phyloP scores from a whole-genome alignment of 2,797 vertebrate species.

The Chanos chanos region DNA sequence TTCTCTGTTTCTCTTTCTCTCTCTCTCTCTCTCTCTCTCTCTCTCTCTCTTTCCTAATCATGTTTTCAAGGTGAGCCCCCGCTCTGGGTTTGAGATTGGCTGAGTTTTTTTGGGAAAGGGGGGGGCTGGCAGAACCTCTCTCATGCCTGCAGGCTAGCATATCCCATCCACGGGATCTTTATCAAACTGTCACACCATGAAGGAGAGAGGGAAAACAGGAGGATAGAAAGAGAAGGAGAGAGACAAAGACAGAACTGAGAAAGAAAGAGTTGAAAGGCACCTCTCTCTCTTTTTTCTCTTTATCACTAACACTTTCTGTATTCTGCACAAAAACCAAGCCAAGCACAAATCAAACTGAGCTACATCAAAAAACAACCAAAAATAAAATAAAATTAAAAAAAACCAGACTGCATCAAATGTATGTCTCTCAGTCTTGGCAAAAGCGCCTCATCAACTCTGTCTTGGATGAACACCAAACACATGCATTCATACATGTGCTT shows the following conservation, averaged over 20 bases:
- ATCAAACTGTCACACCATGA: conserved; percentile 44
- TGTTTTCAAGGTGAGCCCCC: conserved; percentile 29
- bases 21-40: background rate
- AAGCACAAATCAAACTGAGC: background rate
- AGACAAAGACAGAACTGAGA: background rate
- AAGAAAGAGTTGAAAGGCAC: background rate
- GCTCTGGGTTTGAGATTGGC: conserved; percentile 22
- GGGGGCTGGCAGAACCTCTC: conserved; percentile 25
- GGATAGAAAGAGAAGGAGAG: conserved; percentile 22
- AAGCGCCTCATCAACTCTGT: no score
- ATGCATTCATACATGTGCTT: no score
- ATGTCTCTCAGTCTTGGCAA: no score
- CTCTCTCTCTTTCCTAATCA: background rate
- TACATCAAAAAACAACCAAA: no score
- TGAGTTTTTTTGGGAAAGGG: conserved; percentile 27
- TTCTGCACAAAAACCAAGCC: background rate
- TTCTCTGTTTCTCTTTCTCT: no score
- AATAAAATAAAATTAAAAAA: no score
- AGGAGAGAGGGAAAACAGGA: conserved; percentile 32
- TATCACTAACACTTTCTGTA: no score
- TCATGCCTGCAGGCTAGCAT: conserved; percentile 24
- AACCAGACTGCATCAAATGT: no score
- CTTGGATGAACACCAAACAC: no score
- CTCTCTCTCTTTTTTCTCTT: no score
- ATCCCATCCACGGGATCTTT: conserved; percentile 26